Percentiles rank a stretch among this genome's conserved stretches.
These are phyloP conservation scores for Macrophya alboannulata DNA, from an alignment of 2,888 invertebrate species.

Conservation along the genomic window DNA sequence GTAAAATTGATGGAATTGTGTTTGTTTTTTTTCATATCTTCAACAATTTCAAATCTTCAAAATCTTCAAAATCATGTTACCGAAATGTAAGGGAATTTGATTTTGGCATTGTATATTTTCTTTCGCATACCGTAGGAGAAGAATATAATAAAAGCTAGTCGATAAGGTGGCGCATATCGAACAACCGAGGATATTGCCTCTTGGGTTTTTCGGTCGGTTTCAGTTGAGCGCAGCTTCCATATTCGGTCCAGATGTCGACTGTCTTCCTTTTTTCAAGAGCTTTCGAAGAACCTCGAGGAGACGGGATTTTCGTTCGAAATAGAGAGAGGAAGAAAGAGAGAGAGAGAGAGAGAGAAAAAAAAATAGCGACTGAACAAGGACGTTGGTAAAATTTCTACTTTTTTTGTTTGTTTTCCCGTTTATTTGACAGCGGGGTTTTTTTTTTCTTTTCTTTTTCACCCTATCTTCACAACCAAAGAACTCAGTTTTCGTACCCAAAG, in stretches of 20 bases:
- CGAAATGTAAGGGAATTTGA: not conserved
- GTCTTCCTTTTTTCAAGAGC: constrained; percentile 14
- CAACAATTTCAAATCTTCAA: too few relatives aligned
- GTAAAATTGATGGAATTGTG: not conserved
- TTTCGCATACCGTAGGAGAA: not conserved
- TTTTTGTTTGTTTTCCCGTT: not conserved
- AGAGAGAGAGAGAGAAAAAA: not conserved
- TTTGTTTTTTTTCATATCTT: not conserved
- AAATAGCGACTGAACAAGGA: not conserved
- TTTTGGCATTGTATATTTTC: not conserved
- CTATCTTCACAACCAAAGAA: not conserved
- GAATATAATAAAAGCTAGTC: constrained; percentile 21
- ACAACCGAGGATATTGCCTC: constrained; percentile 42
- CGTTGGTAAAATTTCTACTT: not conserved
- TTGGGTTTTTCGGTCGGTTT: constrained; percentile 28
- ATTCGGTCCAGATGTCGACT: constrained; percentile 53
- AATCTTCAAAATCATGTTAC: not conserved
- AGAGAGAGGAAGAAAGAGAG: not conserved
- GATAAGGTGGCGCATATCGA: constrained; percentile 47
- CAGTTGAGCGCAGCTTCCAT: constrained; percentile 12
- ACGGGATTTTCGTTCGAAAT: not conserved
- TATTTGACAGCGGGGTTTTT: constrained; percentile 25
- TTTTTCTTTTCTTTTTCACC: not conserved
- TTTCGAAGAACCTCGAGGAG: not conserved
- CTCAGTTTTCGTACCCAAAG: not conserved